Percentiles rank a stretch among this genome's conserved stretches.
These are phyloP conservation scores for Lithosia quadra DNA, from an alignment of 2,888 invertebrate genomes.

Conservation along the genomic window DNA sequence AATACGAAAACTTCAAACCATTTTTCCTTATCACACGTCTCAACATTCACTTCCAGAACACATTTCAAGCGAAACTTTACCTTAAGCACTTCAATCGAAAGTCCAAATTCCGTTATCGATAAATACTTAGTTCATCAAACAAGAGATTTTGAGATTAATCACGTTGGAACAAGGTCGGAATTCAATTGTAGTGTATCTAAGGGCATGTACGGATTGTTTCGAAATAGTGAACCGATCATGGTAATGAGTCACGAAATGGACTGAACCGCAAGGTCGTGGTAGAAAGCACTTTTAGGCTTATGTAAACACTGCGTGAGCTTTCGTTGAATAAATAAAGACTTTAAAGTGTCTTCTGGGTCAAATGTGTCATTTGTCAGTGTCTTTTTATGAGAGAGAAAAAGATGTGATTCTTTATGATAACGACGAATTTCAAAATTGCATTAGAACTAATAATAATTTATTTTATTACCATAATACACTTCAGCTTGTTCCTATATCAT, in stretches of 20 bases:
- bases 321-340: slow-evolving; percentile 30
- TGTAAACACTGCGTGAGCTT: slow-evolving; percentile 48
- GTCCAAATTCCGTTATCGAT: slow-evolving; percentile 27
- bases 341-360: slow-evolving; percentile 1
- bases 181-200: slow-evolving; percentile 49
- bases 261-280: slow-evolving; percentile 59
- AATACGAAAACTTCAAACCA: slow-evolving; percentile 49
- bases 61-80: slow-evolving; percentile 27
- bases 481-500: too few relatives aligned
- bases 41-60: slow-evolving; percentile 54
- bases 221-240: slow-evolving; percentile 44
- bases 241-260: slow-evolving; percentile 56
- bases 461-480: too few relatives aligned
- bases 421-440: too few relatives aligned
- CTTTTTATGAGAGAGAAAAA: background rate
- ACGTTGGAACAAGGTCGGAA: slow-evolving; percentile 49
- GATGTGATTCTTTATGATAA: too few relatives aligned
- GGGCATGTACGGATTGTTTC: slow-evolving; percentile 49
- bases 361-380: slow-evolving; percentile 3
- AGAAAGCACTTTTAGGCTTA: slow-evolving; percentile 58
- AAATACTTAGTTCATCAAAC: slow-evolving; percentile 13
- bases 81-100: slow-evolving; percentile 27
- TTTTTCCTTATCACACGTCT: slow-evolving; percentile 50
- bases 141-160: slow-evolving; percentile 45
- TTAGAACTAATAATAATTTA: too few relatives aligned